Percentiles rank a stretch among this genome's conserved stretches.
Conservation (phyloP, 2,113 vertebrate species). For the Sylvilagus bachmani region DNA sequence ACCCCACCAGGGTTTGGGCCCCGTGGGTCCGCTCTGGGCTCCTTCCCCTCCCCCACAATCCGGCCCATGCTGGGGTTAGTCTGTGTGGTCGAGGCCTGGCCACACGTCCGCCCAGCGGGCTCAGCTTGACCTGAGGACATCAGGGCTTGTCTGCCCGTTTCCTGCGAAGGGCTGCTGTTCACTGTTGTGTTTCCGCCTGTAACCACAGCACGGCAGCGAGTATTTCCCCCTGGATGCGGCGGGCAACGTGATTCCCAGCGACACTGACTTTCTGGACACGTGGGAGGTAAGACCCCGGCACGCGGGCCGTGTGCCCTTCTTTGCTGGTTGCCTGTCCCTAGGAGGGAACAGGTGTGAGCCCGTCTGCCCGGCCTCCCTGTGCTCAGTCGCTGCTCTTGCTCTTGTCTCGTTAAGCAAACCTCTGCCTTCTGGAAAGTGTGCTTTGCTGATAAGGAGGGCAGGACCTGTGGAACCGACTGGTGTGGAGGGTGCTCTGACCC, state of each 20-base stretch:
- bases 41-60: background rate
- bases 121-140: background rate
- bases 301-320: background rate
- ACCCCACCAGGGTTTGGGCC: background rate
- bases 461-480: background rate
- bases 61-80: rapidly evolving
- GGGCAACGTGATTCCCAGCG: slow-evolving; percentile 87
- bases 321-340: no score
- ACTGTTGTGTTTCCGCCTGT: slow-evolving; percentile 37
- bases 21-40: background rate
- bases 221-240: slow-evolving; percentile 90
- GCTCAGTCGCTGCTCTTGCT: background rate
- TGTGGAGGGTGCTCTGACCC: background rate
- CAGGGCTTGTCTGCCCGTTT: background rate
- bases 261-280: slow-evolving; percentile 89
- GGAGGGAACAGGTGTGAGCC: background rate
- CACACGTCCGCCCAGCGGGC: background rate
- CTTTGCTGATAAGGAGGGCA: background rate
- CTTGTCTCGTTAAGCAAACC: background rate
- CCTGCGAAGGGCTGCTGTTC: background rate
- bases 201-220: slow-evolving; percentile 88
- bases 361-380: background rate
- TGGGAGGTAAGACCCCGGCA: slow-evolving; percentile 92
- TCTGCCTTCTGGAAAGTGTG: background rate
- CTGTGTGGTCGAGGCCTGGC: rapidly evolving